Base-by-base conservation (phyloP, 2,888 invertebrate species). In the Pachliopta kotzebuea region DNA sequence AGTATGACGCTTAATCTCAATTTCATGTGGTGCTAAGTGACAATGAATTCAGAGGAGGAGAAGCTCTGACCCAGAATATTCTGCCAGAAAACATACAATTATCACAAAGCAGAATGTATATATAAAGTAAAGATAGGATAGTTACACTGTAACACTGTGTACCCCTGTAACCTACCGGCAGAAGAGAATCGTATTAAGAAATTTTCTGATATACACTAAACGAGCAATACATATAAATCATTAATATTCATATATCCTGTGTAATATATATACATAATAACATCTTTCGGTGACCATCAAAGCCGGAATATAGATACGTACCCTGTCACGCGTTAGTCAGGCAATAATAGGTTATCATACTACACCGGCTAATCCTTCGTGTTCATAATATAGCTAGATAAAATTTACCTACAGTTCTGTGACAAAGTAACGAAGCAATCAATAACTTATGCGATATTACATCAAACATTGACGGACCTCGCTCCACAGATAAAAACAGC, bases 391-490 rank as follows among this genome's bases (percentile, higher is more conserved):
- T 31, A 31, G 17, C n/a, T 37, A 56, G 50, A 62, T 56, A 52
- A 50, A 17, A 56, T n/a, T n/a, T 17, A 56, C 21, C 37, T 21
- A 20, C 14, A 18, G 20, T 20, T 45, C 17, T 54, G 50, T 45
- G 53, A 63, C 63, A 58, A 63, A 26, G 45, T 63, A 54, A 52
- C 21, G n/a, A 37, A 53, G 42, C 53, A 57, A 63, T 45, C 57
- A 26, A 42, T 45, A 57, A 26, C 17, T 53, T 17, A 4, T 45
- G 21, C 8, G 61, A 23, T 9, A 52, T 52, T 53, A 26, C 42
- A 57, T 24, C n/a, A 21, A 50, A 50, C 7, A 55, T 59, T 26
- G 17, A 18, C 20, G 14, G 26, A 26, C 7, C 24, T 1, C 23
- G 29, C 2, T 62, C 56, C 45, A 55, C n/a, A 62, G 50, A 56